phyloP scores from a whole-genome alignment of 2,113 vertebrate genomes.

The Callorhinus ursinus region DNA sequence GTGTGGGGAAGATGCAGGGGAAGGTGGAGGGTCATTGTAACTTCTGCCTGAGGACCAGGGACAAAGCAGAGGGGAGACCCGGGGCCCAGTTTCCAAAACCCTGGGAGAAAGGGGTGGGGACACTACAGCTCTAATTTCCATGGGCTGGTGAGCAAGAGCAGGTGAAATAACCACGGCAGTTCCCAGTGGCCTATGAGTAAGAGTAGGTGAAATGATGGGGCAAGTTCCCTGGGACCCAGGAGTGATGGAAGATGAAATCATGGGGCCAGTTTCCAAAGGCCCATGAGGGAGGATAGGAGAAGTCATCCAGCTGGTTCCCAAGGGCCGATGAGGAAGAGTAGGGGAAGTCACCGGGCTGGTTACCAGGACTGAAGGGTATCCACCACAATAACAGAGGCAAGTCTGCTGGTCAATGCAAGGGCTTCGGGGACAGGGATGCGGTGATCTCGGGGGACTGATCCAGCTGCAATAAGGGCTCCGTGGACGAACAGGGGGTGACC shows the following conservation, averaged over 20 bases:
- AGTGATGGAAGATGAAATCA: not conserved
- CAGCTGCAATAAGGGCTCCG: not conserved
- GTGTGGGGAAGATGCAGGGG: not conserved
- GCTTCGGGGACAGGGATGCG: not conserved
- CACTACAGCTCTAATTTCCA: slow-evolving; percentile 26
- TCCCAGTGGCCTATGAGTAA: not conserved
- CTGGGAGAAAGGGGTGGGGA: slow-evolving; percentile 24
- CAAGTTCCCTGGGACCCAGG: not conserved
- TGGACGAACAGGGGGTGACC: not conserved
- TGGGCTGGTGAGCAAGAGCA: not conserved
- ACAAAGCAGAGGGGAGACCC: not conserved
- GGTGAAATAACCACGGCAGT: slow-evolving; percentile 12
- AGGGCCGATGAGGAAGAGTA: not conserved
- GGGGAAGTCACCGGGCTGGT: not conserved
- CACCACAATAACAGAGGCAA: not conserved
- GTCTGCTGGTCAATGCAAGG: not conserved
- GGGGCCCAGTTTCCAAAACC: slow-evolving; percentile 33
- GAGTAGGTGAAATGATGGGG: slow-evolving; percentile 27
- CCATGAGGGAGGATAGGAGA: not conserved
- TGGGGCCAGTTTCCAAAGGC: not conserved
- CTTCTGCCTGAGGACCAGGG: slow-evolving; percentile 40
- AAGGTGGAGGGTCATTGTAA: slow-evolving; percentile 55
- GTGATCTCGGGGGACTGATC: slow-evolving; percentile 3
- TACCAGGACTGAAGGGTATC: not conserved
- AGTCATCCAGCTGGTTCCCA: not conserved